Percentiles rank a stretch among this genome's conserved stretches.
phyloP scores from a whole-genome alignment of 2,888 invertebrate genomes.

The Eupeodes luniger region DNA sequence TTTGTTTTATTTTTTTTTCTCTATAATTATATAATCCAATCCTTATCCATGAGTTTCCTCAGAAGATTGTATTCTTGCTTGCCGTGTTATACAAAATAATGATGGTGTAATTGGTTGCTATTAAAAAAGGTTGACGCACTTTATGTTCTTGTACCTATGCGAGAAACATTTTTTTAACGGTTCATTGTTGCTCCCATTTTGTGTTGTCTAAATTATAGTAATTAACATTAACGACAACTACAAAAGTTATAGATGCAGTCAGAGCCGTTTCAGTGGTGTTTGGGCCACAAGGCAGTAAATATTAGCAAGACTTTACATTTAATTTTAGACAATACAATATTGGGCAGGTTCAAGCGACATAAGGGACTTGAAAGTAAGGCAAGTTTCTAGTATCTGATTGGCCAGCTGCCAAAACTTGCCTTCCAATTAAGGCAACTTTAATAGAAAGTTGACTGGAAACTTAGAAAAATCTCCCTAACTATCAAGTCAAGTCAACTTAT shows the following conservation, averaged over 20 bases:
- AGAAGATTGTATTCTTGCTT: slow-evolving; percentile 1
- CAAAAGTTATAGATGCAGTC: slow-evolving; percentile 12
- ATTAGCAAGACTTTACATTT: no score
- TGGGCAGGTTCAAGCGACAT: no score
- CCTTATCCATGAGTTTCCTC: background rate
- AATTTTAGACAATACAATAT: no score
- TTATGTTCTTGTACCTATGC: slow-evolving; percentile 36
- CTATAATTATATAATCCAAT: background rate
- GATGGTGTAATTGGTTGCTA: slow-evolving; percentile 40
- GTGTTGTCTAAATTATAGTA: slow-evolving; percentile 55
- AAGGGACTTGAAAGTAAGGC: no score
- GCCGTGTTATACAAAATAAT: background rate
- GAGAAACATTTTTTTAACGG: slow-evolving; percentile 54
- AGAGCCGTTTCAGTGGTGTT: background rate
- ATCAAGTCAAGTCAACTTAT: no score
- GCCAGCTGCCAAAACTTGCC: no score
- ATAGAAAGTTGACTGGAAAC: no score
- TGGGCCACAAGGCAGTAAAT: background rate
- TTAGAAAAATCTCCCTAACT: no score
- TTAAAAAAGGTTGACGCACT: slow-evolving; percentile 67
- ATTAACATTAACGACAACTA: slow-evolving; percentile 34
- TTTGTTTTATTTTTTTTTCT: background rate
- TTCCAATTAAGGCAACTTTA: no score
- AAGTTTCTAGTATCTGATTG: no score
- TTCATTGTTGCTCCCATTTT: slow-evolving; percentile 57